A percentile compares a stretch with the other conserved stretches of the same genome.
phyloP scores from a whole-genome alignment of 2,113 vertebrate genomes.

The Prionailurus bengalensis region DNA sequence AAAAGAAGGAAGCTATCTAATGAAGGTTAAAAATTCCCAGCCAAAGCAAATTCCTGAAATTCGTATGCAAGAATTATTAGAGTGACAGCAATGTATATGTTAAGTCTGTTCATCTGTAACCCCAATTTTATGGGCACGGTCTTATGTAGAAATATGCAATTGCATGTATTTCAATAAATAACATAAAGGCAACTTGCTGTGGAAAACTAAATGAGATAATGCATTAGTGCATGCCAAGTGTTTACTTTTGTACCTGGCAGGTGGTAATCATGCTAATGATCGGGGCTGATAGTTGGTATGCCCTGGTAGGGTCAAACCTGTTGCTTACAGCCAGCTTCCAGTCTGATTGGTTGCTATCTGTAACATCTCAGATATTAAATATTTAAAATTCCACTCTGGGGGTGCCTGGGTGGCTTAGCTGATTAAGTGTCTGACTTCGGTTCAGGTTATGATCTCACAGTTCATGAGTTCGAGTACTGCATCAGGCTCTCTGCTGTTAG shows the following conservation, averaged over 20 bases:
- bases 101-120: background rate
- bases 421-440: too few species aligned
- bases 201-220: conserved; percentile 10
- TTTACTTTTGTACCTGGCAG: background rate
- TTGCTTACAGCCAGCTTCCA: background rate
- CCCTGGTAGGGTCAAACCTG: background rate
- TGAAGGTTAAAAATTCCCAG: background rate
- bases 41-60: background rate
- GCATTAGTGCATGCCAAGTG: background rate
- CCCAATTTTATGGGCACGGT: conserved; percentile 32
- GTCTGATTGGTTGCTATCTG: background rate
- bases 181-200: background rate
- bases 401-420: too few species aligned
- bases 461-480: too few species aligned
- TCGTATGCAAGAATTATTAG: background rate
- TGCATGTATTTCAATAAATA: conserved; percentile 13
- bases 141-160: conserved; percentile 12
- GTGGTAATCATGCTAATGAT: background rate
- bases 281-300: background rate
- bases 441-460: too few species aligned
- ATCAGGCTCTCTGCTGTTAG: too few species aligned
- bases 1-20: background rate
- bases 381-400: conserved; percentile 13
- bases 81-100: background rate
- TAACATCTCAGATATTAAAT: background rate